Evolutionary conservation across 2,797 vertebrate genomes (phyloP).

Genomic region (Ciconia nigra): DNA sequence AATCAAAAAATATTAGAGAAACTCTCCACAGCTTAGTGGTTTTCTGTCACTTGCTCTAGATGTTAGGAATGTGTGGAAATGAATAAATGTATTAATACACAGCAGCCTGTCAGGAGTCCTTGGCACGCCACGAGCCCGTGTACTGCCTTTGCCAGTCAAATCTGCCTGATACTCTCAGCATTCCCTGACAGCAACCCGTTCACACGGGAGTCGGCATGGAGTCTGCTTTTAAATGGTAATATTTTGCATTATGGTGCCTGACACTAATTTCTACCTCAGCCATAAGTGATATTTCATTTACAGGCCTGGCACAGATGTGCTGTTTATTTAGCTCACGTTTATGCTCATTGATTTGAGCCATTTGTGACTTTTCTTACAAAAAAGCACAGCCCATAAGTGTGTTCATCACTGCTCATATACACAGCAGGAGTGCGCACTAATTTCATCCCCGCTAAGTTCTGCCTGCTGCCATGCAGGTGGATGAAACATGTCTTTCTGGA

Average conservation of each 20-base stretch:
- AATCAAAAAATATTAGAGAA: conserved; percentile 7
- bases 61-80: neutral
- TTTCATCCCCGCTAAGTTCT: neutral
- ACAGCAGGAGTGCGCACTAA: neutral
- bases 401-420: neutral
- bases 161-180: neutral
- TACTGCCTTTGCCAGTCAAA: neutral
- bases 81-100: neutral
- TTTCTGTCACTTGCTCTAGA: neutral
- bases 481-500: neutral
- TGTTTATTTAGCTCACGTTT: neutral
- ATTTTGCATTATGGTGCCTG: neutral
- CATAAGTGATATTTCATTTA: neutral
- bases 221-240: neutral
- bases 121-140: fast-evolving
- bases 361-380: neutral
- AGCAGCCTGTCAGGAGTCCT: neutral
- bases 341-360: neutral
- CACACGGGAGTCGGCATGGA: neutral
- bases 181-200: neutral
- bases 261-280: neutral
- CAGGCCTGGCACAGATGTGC: neutral
- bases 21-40: neutral
- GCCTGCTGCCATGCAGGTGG: neutral
- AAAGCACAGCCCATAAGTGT: neutral